These are phyloP conservation scores for Crotalus tigris DNA, from an alignment of 2,113 vertebrate species.

Conservation along the genomic window DNA sequence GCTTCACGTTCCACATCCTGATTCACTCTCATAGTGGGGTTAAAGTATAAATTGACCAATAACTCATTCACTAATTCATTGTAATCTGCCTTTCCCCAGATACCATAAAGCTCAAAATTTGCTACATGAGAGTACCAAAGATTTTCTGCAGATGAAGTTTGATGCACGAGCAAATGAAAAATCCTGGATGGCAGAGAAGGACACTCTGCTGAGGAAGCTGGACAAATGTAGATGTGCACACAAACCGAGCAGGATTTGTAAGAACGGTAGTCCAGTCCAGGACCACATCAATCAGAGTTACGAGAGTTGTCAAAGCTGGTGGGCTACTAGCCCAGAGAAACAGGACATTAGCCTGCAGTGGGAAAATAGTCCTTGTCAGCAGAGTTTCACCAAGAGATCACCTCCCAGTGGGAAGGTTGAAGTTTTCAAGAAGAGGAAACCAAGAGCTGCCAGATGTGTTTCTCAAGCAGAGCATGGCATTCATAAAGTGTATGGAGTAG, in stretches of 20 bases:
- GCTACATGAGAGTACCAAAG: constrained; percentile 87
- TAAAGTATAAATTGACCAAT: constrained; percentile 4
- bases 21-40: neutral
- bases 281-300: neutral
- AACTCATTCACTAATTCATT: constrained; percentile 9
- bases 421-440: neutral
- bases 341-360: neutral
- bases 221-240: constrained; percentile 65
- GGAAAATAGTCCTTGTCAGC: neutral
- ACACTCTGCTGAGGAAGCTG: constrained; percentile 78
- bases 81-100: constrained; percentile 62
- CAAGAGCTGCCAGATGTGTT: constrained; percentile 28
- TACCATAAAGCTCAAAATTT: constrained; percentile 85
- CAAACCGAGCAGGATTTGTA: constrained; percentile 44
- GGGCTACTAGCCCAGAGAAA: neutral
- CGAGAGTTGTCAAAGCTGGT: neutral
- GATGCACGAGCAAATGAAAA: constrained; percentile 83
- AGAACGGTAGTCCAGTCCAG: neutral
- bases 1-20: neutral
- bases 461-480: constrained; percentile 49
- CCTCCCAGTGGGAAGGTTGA: neutral
- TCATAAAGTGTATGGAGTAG: constrained; percentile 67
- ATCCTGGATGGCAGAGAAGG: constrained; percentile 91
- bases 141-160: constrained; percentile 88
- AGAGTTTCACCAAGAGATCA: neutral